Conservation (phyloP, 2,888 invertebrate genomes). For the Bellardia pandia region DNA sequence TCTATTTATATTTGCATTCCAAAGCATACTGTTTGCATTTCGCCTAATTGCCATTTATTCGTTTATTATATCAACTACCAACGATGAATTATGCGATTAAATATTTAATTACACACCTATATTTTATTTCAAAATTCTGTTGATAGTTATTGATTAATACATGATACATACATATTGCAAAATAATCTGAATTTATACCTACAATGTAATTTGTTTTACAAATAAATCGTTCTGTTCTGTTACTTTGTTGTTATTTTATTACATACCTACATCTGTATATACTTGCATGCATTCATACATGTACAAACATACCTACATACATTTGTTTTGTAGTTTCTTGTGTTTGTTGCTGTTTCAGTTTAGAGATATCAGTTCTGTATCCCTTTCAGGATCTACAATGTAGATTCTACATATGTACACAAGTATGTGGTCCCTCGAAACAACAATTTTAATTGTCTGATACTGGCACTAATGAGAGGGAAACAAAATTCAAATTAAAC, state of each 20-base stretch:
- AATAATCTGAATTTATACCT: not conserved
- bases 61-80: not conserved
- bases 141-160: no score
- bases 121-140: not conserved
- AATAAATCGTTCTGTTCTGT: not conserved
- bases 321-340: not conserved
- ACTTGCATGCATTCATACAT: no score
- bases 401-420: not conserved
- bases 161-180: no score
- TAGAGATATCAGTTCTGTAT: not conserved
- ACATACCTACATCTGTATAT: not conserved
- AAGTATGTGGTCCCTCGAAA: not conserved
- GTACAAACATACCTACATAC: not conserved
- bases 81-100: not conserved
- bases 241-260: not conserved
- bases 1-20: not conserved
- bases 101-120: not conserved
- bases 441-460: no score
- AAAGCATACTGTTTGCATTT: not conserved
- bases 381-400: not conserved
- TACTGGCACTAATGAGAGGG: not conserved
- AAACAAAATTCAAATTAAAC: not conserved
- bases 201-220: not conserved
- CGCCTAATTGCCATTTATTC: not conserved
- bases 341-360: no score